Percentiles rank a stretch among this genome's conserved stretches.
These are phyloP conservation scores for Aquatica leii DNA, from an alignment of 2,888 invertebrate genomes.

Conservation along the genomic window DNA sequence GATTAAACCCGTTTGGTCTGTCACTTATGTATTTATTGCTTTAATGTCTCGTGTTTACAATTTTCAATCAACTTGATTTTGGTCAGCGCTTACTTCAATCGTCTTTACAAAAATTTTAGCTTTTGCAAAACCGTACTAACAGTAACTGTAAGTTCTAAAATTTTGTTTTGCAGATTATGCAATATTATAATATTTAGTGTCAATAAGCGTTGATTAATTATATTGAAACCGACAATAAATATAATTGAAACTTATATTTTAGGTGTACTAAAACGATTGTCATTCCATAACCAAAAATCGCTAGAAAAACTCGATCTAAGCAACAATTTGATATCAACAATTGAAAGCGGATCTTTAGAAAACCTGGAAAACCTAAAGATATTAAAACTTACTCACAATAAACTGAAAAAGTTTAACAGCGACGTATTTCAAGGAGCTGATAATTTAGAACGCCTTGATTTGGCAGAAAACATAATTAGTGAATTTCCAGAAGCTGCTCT, in stretches of 20 bases:
- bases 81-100: too few species aligned
- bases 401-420: slow-evolving; percentile 81
- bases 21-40: too few species aligned
- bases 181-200: too few species aligned
- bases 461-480: slow-evolving; percentile 86
- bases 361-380: slow-evolving; percentile 72
- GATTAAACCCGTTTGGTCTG: too few species aligned
- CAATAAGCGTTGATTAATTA: too few species aligned
- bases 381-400: slow-evolving; percentile 80
- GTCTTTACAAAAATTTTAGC: too few species aligned
- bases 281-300: slow-evolving; percentile 74
- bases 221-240: too few species aligned
- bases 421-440: slow-evolving; percentile 82
- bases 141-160: too few species aligned
- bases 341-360: slow-evolving; percentile 80
- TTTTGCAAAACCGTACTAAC: too few species aligned
- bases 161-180: too few species aligned
- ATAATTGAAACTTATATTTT: slow-evolving; percentile 45
- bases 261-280: slow-evolving; percentile 74
- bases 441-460: slow-evolving; percentile 79
- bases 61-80: too few species aligned
- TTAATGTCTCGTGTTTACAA: too few species aligned
- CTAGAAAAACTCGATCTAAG: slow-evolving; percentile 82
- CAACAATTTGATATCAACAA: slow-evolving; percentile 75
- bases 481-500: slow-evolving; percentile 83